Conservation (phyloP, 2,888 invertebrate genomes). For the Thysanoteuthis rhombus region DNA sequence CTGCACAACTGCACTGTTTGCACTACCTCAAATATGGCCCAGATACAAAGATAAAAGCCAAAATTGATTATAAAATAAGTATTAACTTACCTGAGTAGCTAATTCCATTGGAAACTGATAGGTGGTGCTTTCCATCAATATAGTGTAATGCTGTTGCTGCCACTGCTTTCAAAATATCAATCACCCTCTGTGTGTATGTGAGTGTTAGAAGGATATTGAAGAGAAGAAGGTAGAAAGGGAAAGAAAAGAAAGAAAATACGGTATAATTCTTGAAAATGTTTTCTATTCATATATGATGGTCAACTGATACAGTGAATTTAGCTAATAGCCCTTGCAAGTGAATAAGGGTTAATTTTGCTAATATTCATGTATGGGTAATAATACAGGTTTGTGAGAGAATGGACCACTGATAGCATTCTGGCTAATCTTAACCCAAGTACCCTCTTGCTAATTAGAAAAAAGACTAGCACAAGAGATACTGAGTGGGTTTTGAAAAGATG, state of each 20-base stretch:
- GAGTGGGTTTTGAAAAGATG: neutral
- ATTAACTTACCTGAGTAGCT: neutral
- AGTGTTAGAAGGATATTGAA: neutral
- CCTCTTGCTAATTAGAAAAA: neutral
- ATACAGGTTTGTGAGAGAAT: neutral
- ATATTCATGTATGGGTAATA: neutral
- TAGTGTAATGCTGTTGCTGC: neutral
- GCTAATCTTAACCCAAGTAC: neutral
- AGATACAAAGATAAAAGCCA: neutral
- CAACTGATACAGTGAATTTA: neutral
- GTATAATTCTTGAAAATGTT: neutral
- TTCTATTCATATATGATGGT: neutral
- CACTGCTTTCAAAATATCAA: neutral
- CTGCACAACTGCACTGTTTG: too few relatives aligned
- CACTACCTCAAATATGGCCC: too few relatives aligned
- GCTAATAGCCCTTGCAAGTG: neutral
- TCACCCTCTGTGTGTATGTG: neutral
- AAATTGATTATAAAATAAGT: neutral
- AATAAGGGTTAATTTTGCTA: neutral
- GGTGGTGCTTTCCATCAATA: neutral
- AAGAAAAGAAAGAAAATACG: neutral
- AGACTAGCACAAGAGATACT: neutral
- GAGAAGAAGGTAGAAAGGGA: neutral
- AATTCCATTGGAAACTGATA: neutral
- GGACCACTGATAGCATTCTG: neutral